These are phyloP conservation scores for Anguilla anguilla DNA, from an alignment of 2,797 vertebrate species.

Conservation along the genomic window DNA sequence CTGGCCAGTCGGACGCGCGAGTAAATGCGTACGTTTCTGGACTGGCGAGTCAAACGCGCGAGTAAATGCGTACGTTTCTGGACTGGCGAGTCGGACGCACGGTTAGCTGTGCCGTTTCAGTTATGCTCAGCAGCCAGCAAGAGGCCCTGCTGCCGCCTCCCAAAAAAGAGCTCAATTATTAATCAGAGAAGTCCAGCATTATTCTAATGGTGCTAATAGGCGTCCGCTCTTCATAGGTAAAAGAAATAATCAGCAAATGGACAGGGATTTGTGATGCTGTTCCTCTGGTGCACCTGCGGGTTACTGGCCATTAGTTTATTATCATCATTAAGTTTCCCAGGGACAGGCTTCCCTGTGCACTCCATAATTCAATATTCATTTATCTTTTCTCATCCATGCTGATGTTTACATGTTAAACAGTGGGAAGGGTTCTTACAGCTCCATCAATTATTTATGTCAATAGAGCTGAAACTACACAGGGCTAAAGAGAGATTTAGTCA, in stretches of 20 bases:
- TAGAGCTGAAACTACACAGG: neutral
- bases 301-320: constrained; percentile 13
- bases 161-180: neutral
- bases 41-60: neutral
- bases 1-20: neutral
- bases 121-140: neutral
- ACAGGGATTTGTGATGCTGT: neutral
- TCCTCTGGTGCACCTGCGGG: constrained; percentile 2
- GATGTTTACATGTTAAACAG: constrained; percentile 20
- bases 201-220: constrained; percentile 1
- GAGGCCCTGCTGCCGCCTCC: neutral
- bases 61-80: neutral
- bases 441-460: constrained; percentile 15
- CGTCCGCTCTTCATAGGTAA: neutral
- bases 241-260: constrained; percentile 19
- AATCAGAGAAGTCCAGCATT: neutral
- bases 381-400: neutral
- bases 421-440: constrained; percentile 5
- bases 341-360: neutral
- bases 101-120: neutral
- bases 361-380: constrained; percentile 15
- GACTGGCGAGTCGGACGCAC: neutral
- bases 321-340: constrained; percentile 13
- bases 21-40: neutral
- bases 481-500: neutral